phyloP scores from a whole-genome alignment of 2,797 vertebrate species.

The Neoniphon sammara region DNA sequence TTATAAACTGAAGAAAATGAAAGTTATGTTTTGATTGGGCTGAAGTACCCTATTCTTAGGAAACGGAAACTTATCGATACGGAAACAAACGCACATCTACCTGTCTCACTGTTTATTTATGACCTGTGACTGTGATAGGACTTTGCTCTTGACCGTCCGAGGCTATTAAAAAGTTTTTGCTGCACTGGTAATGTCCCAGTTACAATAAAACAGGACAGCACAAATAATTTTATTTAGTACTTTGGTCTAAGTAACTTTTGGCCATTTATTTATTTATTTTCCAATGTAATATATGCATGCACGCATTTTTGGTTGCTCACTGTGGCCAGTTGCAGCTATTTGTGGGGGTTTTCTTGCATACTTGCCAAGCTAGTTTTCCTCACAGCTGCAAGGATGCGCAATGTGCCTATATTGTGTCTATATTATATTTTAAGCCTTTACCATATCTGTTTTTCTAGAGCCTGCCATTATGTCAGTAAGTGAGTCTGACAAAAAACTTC shows the following conservation, averaged over 20 bases:
- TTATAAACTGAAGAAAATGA: neutral
- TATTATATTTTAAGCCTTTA: slow-evolving; percentile 22
- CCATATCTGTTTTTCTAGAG: slow-evolving; percentile 37
- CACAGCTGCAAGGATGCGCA: too few species aligned
- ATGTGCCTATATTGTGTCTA: neutral
- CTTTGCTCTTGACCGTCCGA: neutral
- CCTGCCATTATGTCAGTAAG: slow-evolving; percentile 49
- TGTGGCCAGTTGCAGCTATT: too few species aligned
- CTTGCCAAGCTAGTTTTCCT: too few species aligned
- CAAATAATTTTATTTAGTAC: too few species aligned
- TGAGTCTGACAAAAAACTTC: neutral
- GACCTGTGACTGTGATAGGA: neutral
- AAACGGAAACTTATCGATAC: slow-evolving; percentile 57
- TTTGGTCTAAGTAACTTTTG: neutral
- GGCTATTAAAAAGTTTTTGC: too few species aligned
- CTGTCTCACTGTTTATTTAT: neutral
- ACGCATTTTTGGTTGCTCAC: too few species aligned
- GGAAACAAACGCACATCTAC: neutral
- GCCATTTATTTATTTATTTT: too few species aligned
- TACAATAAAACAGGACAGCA: too few species aligned
- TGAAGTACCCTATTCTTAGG: neutral
- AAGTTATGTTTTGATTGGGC: neutral
- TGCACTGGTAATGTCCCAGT: neutral
- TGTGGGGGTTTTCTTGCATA: too few species aligned
- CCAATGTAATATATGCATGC: too few species aligned